These are phyloP conservation scores for rabbit (Oryctolagus cuniculus) DNA, from an alignment of 2,113 vertebrate genomes.

Conservation along the genomic window DNA sequence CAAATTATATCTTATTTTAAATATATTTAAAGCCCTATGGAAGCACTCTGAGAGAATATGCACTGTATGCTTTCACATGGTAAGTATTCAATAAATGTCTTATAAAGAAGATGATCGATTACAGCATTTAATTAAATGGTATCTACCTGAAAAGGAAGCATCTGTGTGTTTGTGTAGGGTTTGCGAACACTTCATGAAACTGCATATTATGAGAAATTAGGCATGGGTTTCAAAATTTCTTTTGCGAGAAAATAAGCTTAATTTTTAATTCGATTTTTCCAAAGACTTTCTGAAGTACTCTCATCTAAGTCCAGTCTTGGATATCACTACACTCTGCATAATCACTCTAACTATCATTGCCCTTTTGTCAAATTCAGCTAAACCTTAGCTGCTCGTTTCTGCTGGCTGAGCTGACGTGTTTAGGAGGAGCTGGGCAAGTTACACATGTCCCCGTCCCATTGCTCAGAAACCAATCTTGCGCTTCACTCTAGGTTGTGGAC, in stretches of 20 bases:
- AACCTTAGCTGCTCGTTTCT: background rate
- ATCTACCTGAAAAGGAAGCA: background rate
- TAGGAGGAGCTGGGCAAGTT: background rate
- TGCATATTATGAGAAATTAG: no score
- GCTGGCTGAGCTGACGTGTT: background rate
- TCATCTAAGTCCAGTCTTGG: background rate
- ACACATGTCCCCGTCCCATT: background rate
- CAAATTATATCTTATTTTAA: background rate
- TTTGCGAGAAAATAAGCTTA: no score
- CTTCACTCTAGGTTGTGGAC: no score
- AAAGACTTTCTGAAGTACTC: no score
- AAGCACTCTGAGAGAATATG: background rate
- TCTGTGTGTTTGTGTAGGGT: no score
- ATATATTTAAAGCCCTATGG: background rate
- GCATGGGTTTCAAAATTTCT: no score
- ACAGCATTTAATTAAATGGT: conserved; percentile 13
- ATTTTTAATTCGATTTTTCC: no score
- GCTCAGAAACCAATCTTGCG: background rate
- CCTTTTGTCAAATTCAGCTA: background rate
- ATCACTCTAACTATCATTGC: background rate
- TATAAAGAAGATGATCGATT: background rate
- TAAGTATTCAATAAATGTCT: background rate
- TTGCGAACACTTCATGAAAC: no score
- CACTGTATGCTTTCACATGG: background rate
- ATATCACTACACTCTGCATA: background rate